A percentile compares a stretch with the other conserved stretches of the same genome.
phyloP scores from a whole-genome alignment of 2,797 vertebrate genomes.

The Poecilia wingei region DNA sequence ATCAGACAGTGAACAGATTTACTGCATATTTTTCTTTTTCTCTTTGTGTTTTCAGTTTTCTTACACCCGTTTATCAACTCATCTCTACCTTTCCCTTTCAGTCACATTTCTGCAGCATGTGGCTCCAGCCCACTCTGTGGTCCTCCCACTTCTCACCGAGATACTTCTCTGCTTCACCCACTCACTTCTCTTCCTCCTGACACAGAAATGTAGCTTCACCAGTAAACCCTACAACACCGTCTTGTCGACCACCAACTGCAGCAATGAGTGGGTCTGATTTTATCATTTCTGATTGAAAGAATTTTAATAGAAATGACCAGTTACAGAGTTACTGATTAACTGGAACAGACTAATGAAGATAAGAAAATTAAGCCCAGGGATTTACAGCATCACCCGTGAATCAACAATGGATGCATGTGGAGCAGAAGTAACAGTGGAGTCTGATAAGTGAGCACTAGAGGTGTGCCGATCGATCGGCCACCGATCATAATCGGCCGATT shows the following conservation, averaged over 20 bases:
- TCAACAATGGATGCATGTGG: background rate
- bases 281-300: background rate
- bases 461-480: too few relatives aligned
- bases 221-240: background rate
- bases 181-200: constrained; percentile 43
- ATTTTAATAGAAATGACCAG: background rate
- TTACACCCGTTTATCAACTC: constrained; percentile 65
- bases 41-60: constrained; percentile 27
- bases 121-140: constrained; percentile 65
- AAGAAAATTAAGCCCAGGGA: background rate
- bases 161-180: constrained; percentile 65
- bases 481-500: too few relatives aligned
- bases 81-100: constrained; percentile 64
- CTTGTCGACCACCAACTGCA: background rate
- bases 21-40: constrained; percentile 15
- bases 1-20: constrained; percentile 4
- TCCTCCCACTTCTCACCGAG: constrained; percentile 73
- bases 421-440: constrained; percentile 1
- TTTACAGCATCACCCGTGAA: background rate
- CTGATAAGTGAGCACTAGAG: background rate
- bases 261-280: background rate
- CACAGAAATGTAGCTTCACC: constrained; percentile 12
- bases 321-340: background rate
- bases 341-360: background rate
- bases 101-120: constrained; percentile 53